Base-by-base conservation (phyloP, 2,888 invertebrate species). In the Zaprionus bogoriensis region DNA sequence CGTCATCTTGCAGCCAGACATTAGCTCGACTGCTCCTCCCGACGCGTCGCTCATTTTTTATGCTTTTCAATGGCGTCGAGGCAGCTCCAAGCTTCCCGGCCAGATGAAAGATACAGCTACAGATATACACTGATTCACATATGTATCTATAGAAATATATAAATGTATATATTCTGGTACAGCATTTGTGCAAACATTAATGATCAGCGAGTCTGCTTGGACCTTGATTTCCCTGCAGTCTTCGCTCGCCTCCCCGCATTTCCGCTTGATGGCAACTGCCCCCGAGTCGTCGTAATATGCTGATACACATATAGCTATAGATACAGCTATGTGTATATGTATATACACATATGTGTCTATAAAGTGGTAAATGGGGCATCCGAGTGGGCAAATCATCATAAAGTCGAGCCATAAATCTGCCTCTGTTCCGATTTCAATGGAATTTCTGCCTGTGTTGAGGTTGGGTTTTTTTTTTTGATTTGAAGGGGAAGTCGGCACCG, bases 141-240 rank as follows among this genome's bases (percentile, higher is more conserved):
- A 45, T 10, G 10, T 45, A 45, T 45, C 4, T 22, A 12, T 32
- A 12, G 14, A 47, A 9, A 12, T 14, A 36, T 17, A 1, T 39
- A 7, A 27, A 7, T 25, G 14, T 10, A 54, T 9, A 38, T 36
- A 4, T 4, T 7, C 5, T 52, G 12, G 2, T 22, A 59, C 10
- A 52, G n/a, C n/a, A n/a, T n/a, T n/a, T n/a, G n/a, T n/a, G n/a
- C n/a, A n/a, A n/a, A n/a, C 69, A 64, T 76, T 69, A 80, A 77
- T 73, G 77, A 80, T 83, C 77, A 66, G 59, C 46, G 71, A 65
- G 14, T 69, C 48, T 64, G 66, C 25, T 39, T 19, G 52, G 78
- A 73, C 73, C 83, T 73, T 66, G 74, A 76, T 76, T 63, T 76
- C 46, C 7, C 23, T 23, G n/a, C 42, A n/a, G 1, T n/a, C 32